Base-by-base conservation (phyloP, 2,888 invertebrate species). In the Stenolophus ochropezus region DNA sequence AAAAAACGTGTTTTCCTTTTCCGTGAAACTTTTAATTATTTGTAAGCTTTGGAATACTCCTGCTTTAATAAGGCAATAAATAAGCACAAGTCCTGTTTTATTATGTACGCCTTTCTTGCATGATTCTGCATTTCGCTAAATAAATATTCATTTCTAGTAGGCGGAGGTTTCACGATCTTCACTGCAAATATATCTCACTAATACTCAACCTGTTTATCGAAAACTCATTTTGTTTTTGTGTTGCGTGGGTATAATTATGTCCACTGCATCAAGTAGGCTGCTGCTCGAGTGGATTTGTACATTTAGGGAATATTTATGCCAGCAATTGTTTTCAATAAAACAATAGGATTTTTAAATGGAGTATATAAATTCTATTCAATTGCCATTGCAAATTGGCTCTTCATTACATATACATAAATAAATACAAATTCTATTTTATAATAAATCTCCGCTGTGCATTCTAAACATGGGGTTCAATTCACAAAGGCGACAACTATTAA, bases 101-200 rank as follows among this genome's bases (percentile, higher is more conserved):
- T 56, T 56, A 56, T 56, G 56, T 21, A 56, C 56, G 56, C 56
- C 56, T 56, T 56, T 20, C 8, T 56, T 56, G 56, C 56, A 20
- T 56, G 18, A 56, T 56, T 56, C 20, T 56, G 56, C 56, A 56
- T 56, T 56, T 56, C 20, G 53, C 56, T 20, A 11, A 20, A 56
- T 56, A 56, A 56, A 56, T 56, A 56, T 56, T 56, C 56, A 21
- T 56, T 56, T 20, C 56, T 8, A 56, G 56, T 56, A 56, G 56
- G 56, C 56, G 56, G 56, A 20, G 56, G 56, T 56, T 56, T 56
- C 20, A 6, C 56, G 4, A 56, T 8, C 11, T 11, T 4, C 20
- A 21, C 6, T 21, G 20, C 20, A 42, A 42, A 18, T 20, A 56
- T 56, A 56, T 56, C 20, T 56, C 20, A 18, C 56, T 20, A 56